A percentile compares a stretch with the other conserved stretches of the same genome.
These are phyloP conservation scores for Echinops telfairi DNA, from an alignment of 2,113 vertebrate species.

Conservation along the genomic window DNA sequence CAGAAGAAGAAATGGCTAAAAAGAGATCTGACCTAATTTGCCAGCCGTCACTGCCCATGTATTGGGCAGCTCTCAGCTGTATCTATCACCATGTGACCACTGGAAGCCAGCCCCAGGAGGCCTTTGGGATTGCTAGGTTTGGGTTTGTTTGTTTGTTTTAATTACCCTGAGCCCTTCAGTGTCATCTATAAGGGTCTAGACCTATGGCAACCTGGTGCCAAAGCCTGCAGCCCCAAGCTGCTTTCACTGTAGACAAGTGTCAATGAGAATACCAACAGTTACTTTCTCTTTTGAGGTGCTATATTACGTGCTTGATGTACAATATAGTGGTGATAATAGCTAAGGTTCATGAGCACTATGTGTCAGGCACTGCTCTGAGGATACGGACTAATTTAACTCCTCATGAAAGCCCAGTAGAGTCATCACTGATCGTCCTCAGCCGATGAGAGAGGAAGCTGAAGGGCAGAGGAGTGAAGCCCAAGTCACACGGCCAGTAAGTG, in stretches of 20 bases:
- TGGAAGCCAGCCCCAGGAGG: background rate
- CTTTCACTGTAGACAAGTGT: background rate
- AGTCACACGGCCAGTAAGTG: background rate
- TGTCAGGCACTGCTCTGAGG: background rate
- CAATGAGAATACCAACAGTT: background rate
- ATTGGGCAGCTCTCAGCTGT: background rate
- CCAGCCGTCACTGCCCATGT: too few relatives aligned
- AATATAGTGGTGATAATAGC: background rate
- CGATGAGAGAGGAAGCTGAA: background rate
- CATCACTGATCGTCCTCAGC: background rate
- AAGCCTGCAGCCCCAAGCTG: background rate
- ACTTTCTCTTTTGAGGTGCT: background rate
- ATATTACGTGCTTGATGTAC: background rate
- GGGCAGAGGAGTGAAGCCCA: background rate
- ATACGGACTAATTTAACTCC: background rate
- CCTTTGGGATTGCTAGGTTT: background rate
- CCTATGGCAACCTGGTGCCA: background rate
- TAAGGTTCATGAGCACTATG: background rate
- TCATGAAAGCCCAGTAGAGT: background rate
- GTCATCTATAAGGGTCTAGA: background rate
- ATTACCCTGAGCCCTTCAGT: background rate
- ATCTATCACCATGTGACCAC: background rate
- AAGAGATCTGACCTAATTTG: constrained; percentile 1
- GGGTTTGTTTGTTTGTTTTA: background rate
- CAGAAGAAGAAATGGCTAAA: constrained; percentile 20